Percentiles rank a stretch among this genome's conserved stretches.
phyloP scores from a whole-genome alignment of 2,113 vertebrate genomes.

The Leucopsar rothschildi region DNA sequence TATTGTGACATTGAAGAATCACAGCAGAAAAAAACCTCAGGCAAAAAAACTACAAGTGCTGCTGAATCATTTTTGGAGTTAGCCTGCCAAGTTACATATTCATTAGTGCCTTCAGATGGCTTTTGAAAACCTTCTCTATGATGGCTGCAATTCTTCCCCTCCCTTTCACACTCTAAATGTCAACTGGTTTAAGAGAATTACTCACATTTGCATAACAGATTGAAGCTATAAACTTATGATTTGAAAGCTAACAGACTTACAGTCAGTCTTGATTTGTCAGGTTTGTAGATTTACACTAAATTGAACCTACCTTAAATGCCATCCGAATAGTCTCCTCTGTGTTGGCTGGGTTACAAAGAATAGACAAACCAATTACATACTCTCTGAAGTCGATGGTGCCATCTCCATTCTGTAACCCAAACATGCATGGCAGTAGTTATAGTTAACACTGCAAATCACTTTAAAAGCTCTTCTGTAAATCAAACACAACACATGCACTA shows the following conservation, averaged over 20 bases:
- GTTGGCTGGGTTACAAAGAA: conserved; percentile 93
- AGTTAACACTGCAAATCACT: background rate
- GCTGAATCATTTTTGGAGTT: conserved; percentile 48
- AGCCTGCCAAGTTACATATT: conserved; percentile 48
- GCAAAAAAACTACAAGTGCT: background rate
- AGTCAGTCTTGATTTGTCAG: conserved; percentile 61
- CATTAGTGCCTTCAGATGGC: conserved; percentile 13
- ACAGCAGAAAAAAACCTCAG: background rate
- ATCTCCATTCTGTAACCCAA: conserved; percentile 82
- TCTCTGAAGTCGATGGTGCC: conserved; percentile 97
- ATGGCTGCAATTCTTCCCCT: conserved; percentile 7
- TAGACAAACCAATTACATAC: conserved; percentile 93
- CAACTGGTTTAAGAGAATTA: conserved; percentile 66
- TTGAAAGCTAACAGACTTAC: conserved; percentile 59
- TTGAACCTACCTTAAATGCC: conserved; percentile 87
- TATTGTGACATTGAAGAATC: background rate
- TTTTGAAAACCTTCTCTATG: conserved; percentile 13
- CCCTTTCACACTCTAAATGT: conserved; percentile 45
- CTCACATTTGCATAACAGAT: conserved; percentile 45
- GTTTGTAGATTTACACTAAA: conserved; percentile 3
- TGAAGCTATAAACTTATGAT: conserved; percentile 52
- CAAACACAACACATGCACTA: background rate
- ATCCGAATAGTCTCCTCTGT: conserved; percentile 90
- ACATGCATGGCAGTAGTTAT: background rate
- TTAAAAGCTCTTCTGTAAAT: background rate